Conservation (phyloP, 92 coral and sea anemone species). For the Phenganax stokvisi region DNA sequence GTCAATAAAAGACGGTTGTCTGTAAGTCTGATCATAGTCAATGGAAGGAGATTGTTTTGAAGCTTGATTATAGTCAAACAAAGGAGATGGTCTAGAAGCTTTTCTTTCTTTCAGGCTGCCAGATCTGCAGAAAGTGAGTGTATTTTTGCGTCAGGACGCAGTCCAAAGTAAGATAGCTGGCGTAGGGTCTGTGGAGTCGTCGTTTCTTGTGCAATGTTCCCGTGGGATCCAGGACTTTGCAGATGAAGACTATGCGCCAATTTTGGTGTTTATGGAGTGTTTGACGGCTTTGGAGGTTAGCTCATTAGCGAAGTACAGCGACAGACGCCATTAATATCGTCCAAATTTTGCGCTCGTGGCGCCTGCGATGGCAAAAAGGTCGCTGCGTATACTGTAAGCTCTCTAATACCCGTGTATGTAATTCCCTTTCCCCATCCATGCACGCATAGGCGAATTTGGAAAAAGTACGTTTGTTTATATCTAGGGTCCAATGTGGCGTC, state of each 20-base stretch:
- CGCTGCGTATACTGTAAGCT: background rate
- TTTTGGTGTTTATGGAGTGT: slow-evolving; percentile 90
- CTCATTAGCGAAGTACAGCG: too few relatives aligned
- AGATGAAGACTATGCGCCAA: slow-evolving; percentile 78
- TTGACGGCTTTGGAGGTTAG: slow-evolving; percentile 75
- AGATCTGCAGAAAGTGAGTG: slow-evolving; percentile 54
- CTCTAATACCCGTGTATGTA: background rate
- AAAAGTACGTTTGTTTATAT: background rate
- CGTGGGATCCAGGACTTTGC: slow-evolving; percentile 64
- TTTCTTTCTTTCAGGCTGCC: slow-evolving; percentile 48
- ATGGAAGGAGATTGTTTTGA: too few relatives aligned
- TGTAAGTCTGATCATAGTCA: too few relatives aligned
- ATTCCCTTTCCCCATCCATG: background rate
- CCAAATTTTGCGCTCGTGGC: too few relatives aligned
- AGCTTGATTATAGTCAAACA: too few relatives aligned
- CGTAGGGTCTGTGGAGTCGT: slow-evolving; percentile 89
- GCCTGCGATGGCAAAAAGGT: too few relatives aligned
- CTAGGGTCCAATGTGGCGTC: slow-evolving; percentile 99
- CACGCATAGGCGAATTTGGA: background rate
- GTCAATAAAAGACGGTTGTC: too few relatives aligned
- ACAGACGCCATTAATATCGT: too few relatives aligned
- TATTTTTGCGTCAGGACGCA: slow-evolving; percentile 48
- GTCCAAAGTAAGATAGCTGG: slow-evolving; percentile 82
- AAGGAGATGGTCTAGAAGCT: too few relatives aligned
- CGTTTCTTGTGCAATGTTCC: slow-evolving; percentile 72